Evolutionary conservation across 2,797 vertebrate genomes (phyloP).

Genomic region (Xiphorhynchus erythropygius): DNA sequence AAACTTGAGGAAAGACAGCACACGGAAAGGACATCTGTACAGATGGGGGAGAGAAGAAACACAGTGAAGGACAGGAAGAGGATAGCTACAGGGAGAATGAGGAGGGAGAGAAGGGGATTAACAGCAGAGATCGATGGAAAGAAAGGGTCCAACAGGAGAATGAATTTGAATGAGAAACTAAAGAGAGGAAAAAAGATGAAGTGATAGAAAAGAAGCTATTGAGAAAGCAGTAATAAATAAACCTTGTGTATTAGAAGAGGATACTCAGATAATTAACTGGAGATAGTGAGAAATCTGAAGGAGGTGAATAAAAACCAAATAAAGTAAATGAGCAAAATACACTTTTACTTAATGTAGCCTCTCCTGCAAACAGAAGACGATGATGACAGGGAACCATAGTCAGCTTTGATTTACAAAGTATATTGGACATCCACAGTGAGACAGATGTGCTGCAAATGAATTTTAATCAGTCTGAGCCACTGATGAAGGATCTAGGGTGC

Average conservation of each 20-base stretch:
- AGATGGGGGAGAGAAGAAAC: not conserved
- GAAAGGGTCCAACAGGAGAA: not conserved
- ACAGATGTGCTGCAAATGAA: not conserved
- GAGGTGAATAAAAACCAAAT: not conserved
- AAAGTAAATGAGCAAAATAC: not conserved
- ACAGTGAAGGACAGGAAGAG: not conserved
- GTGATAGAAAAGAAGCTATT: not conserved
- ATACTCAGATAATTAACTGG: not conserved
- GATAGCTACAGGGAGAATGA: not conserved
- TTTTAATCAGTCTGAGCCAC: not conserved
- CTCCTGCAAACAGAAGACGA: not conserved
- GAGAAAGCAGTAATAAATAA: not conserved
- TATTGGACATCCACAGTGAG: not conserved
- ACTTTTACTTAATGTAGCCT: not conserved
- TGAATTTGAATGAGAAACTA: not conserved
- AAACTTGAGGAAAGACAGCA: not conserved
- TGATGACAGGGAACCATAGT: not conserved
- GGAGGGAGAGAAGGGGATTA: not conserved
- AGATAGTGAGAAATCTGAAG: not conserved
- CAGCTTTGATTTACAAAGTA: not conserved
- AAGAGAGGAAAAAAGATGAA: accelerated
- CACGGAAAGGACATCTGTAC: not conserved
- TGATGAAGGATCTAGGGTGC: not conserved
- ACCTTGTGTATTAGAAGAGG: not conserved
- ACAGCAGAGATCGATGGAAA: not conserved